Evolutionary conservation across 2,113 vertebrate genomes (phyloP).

Genomic region (Myotis davidii): DNA sequence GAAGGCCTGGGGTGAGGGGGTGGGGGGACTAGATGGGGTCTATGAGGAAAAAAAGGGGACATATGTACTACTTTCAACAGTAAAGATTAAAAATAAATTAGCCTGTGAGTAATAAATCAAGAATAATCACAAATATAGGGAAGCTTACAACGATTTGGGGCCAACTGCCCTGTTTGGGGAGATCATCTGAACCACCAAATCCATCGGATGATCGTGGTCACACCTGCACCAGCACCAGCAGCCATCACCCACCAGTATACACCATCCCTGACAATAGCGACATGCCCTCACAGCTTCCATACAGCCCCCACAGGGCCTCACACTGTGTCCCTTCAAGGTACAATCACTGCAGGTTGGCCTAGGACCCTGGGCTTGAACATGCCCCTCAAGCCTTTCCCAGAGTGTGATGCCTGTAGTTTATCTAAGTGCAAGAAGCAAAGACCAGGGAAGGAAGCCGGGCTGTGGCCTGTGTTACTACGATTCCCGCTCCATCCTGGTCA

Average conservation of each 20-base stretch:
- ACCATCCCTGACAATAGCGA: rapidly evolving
- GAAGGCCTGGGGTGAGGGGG: too few species aligned
- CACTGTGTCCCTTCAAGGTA: neutral
- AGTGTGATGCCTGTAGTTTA: neutral
- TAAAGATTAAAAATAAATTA: neutral
- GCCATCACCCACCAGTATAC: rapidly evolving
- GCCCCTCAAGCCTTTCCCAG: neutral
- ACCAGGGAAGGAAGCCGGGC: neutral
- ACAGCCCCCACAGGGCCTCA: rapidly evolving
- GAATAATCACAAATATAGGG: neutral
- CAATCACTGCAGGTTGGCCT: neutral
- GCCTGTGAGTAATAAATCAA: neutral
- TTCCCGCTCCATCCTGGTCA: neutral
- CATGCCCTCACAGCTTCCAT: neutral
- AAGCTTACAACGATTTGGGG: neutral
- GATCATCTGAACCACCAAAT: neutral
- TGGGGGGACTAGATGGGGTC: too few species aligned
- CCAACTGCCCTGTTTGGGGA: neutral
- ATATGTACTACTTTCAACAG: too few species aligned
- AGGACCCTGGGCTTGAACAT: neutral
- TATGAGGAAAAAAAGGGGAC: too few species aligned
- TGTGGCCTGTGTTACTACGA: neutral
- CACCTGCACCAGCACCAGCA: rapidly evolving
- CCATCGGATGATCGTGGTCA: neutral
- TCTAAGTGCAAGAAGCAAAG: neutral